These are phyloP conservation scores for Ichneumoninae sp. DNA, from an alignment of 2,888 invertebrate species.

Conservation along the genomic window DNA sequence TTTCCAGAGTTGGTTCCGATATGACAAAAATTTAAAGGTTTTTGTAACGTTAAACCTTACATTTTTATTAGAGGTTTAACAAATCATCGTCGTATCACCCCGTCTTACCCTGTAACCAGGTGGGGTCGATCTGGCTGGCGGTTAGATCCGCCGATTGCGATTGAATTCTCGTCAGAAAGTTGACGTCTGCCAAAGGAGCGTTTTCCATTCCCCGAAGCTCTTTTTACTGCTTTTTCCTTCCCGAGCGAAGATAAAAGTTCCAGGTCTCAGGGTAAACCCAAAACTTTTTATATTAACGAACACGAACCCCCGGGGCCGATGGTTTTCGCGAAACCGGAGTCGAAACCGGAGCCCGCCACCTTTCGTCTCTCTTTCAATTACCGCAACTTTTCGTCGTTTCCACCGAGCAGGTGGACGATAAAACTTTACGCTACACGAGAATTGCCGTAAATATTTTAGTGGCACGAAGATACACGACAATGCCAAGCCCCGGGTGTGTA, in stretches of 20 bases:
- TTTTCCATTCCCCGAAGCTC: not conserved
- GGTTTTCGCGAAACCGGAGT: constrained; percentile 19
- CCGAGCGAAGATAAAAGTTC: constrained; percentile 5
- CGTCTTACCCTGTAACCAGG: too few species aligned
- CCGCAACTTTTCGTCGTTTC: constrained; percentile 36
- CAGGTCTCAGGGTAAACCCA: not conserved
- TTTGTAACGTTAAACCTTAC: too few species aligned
- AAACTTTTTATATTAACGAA: constrained; percentile 58
- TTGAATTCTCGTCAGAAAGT: not conserved
- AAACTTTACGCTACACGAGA: constrained; percentile 33
- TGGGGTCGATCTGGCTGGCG: too few species aligned
- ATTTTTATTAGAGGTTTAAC: too few species aligned
- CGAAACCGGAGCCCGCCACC: constrained; percentile 25
- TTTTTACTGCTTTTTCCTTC: not conserved
- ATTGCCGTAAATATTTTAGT: constrained; percentile 48
- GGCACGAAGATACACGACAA: constrained; percentile 5
- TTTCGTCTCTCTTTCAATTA: constrained; percentile 47
- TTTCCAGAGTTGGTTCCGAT: too few species aligned
- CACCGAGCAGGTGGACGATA: constrained; percentile 20
- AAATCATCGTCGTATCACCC: too few species aligned
- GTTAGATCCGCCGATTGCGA: not conserved
- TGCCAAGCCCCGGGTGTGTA: not conserved
- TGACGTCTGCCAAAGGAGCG: not conserved
- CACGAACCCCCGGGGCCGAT: not conserved
- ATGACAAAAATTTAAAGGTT: too few species aligned